A percentile compares a stretch with the other conserved stretches of the same genome.
Evolutionary conservation across 2,888 invertebrate genomes (phyloP).

Genomic region (Beris morrisii): DNA sequence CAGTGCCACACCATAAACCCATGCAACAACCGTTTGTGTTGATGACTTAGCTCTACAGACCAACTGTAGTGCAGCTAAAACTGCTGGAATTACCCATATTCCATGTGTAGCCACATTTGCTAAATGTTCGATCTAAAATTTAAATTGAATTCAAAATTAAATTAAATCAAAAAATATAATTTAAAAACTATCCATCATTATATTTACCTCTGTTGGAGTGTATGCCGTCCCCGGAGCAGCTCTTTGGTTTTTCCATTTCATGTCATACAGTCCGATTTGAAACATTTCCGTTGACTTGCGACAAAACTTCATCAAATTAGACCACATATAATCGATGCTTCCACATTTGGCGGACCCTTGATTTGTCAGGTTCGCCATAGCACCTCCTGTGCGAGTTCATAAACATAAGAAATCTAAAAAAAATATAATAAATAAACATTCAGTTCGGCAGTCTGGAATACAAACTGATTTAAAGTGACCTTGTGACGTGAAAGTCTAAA

Average conservation of each 20-base stretch:
- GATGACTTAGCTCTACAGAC: constrained; percentile 71
- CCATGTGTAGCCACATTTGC: constrained; percentile 93
- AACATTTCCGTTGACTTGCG: constrained; percentile 38
- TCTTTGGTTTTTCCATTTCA: constrained; percentile 80
- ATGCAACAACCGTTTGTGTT: constrained; percentile 77
- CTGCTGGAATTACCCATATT: constrained; percentile 83
- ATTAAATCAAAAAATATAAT: constrained; percentile 8
- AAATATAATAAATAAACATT: neutral
- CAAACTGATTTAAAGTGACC: no score
- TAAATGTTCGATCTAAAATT: constrained; percentile 74
- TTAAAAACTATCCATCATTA: neutral
- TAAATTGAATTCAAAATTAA: constrained; percentile 22
- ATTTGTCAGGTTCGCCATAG: constrained; percentile 17
- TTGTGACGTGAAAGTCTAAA: no score
- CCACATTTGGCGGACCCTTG: constrained; percentile 19
- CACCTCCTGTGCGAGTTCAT: constrained; percentile 10
- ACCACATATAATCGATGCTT: constrained; percentile 48
- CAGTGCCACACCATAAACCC: constrained; percentile 83
- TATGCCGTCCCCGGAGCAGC: constrained; percentile 78
- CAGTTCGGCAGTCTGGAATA: no score
- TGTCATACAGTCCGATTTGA: constrained; percentile 50
- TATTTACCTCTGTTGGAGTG: constrained; percentile 71
- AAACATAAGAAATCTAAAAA: constrained; percentile 6
- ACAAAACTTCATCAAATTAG: constrained; percentile 49
- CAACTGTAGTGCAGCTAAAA: constrained; percentile 75